A percentile compares a stretch with the other conserved stretches of the same genome.
Conservation (phyloP, 2,888 invertebrate species). For the Drosophila picticornis region DNA sequence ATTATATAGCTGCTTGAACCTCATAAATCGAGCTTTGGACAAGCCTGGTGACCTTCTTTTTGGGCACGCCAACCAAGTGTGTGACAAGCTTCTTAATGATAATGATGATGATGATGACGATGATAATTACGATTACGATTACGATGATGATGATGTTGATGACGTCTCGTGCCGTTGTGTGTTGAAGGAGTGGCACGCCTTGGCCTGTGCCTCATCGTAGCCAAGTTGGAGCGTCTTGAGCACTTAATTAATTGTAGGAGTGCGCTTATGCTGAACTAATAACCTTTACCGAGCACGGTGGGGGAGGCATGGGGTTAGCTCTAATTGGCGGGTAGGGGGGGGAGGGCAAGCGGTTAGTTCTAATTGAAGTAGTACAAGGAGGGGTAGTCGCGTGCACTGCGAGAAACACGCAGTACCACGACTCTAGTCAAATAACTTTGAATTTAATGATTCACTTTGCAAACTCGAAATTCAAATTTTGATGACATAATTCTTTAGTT, state of each 20-base stretch:
- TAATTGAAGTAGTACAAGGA: background rate
- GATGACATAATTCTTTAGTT: background rate
- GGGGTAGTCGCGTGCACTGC: background rate
- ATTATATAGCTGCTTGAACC: slow-evolving; percentile 72
- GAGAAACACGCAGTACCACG: background rate
- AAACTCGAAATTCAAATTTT: background rate
- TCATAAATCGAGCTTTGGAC: slow-evolving; percentile 77
- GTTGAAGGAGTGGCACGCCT: slow-evolving; percentile 47
- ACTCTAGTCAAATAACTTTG: background rate
- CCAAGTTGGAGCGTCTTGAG: slow-evolving; percentile 61
- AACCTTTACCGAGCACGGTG: slow-evolving; percentile 55
- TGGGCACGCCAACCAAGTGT: slow-evolving; percentile 26
- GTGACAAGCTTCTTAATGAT: slow-evolving; percentile 25
- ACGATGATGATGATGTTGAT: slow-evolving; percentile 28
- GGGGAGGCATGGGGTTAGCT: background rate
- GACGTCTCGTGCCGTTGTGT: slow-evolving; percentile 24
- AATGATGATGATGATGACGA: slow-evolving; percentile 22
- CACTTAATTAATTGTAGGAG: slow-evolving; percentile 80
- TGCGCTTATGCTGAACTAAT: slow-evolving; percentile 77
- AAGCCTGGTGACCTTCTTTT: slow-evolving; percentile 71
- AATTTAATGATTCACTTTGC: background rate
- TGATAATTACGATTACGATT: slow-evolving; percentile 22
- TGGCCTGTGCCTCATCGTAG: background rate
- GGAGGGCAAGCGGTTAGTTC: background rate
- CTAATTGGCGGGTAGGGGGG: too few relatives aligned